Evolutionary conservation across 2,113 vertebrate genomes (phyloP), one percentile per base, ranked within the genome.

Genomic region (Percopsis transmontana): DNA sequence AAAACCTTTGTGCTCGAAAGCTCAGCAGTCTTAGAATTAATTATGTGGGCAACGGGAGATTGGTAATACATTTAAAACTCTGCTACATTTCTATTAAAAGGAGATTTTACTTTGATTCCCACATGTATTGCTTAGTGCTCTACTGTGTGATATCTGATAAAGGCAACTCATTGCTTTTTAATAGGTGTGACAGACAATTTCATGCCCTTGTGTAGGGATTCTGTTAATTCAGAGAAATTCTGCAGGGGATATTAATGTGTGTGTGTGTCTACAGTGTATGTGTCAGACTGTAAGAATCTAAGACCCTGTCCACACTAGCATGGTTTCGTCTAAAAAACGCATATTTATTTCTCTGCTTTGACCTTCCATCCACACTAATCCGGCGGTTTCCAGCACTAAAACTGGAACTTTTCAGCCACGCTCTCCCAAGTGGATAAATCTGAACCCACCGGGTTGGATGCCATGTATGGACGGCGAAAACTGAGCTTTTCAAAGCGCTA

Each of bases 181-280:
- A 74, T 68, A 50, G 62, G 66, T 24, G 52, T 77, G 77, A 76
- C 70, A 76, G 58, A 72, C 74, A 66, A 58, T 70, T 61, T 65
- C 55, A 68, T 72, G 67, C 63, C 75, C 70, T 68, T 77, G 64
- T 70, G 52, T 24, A 39, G 56, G 65, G 21, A 74, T 16, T 40
- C 15, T n/a, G 51, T 15, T 8, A 21, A 54, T 52, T 58, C 62
- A 60, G 44, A 58, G 53, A 45, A 75, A 75, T 20, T 64, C 55
- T 66, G 10, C 11, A 51, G 3, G 19, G 19, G 47, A 16, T 8
- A 48, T 16, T 7, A 18, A 18, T 50, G 27, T 23, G 40, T 23
- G 20, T 44, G 33, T 61, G 39, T 10, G 9, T 42, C n/a, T 5
- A 2, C 20, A 19, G 8, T 27, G 45, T n/a, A 15, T 18, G n/a